phyloP scores from a whole-genome alignment of 2,797 vertebrate species.

The Dicrostonyx torquatus region DNA sequence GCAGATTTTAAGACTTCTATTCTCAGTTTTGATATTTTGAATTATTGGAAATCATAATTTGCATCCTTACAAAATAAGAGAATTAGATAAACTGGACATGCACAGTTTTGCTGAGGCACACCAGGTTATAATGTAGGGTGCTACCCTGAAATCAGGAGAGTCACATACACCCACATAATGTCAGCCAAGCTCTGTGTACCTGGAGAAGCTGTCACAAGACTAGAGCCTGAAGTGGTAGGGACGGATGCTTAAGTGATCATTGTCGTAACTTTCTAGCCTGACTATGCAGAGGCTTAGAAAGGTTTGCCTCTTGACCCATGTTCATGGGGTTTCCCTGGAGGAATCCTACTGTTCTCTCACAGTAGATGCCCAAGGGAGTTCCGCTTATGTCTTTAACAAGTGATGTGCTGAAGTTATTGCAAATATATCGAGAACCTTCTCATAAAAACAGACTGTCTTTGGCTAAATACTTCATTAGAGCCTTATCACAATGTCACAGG shows the following conservation, averaged over 20 bases:
- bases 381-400: not conserved
- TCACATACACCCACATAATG: not conserved
- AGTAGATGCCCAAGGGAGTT: not conserved
- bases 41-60: not conserved
- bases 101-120: not conserved
- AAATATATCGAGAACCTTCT: not conserved
- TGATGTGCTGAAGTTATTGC: not conserved
- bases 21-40: constrained; percentile 46
- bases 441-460: not conserved
- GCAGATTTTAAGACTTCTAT: not conserved
- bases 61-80: not conserved
- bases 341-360: not conserved
- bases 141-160: not conserved
- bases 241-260: not conserved
- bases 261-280: not conserved
- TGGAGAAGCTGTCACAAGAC: not conserved
- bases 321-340: not conserved
- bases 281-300: not conserved
- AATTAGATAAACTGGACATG: not conserved
- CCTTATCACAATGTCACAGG: not conserved
- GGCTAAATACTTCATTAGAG: not conserved
- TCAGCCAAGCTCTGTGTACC: not conserved
- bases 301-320: too few relatives aligned
- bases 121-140: not conserved
- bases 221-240: not conserved